phyloP scores from a whole-genome alignment of 1,140 invertebrate species.

The Penaeus indicus region DNA sequence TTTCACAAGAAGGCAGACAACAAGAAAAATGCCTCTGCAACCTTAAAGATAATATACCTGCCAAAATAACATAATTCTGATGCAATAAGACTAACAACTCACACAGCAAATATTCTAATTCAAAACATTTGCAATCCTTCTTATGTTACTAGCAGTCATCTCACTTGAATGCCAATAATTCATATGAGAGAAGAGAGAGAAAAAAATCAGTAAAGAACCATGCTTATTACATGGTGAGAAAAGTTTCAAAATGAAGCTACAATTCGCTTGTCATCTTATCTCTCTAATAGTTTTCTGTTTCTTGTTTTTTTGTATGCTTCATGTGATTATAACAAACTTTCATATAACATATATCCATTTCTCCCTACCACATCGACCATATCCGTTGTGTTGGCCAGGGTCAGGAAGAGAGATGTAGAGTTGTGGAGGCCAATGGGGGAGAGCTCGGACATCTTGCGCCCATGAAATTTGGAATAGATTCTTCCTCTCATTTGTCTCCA shows the following conservation, averaged over 20 bases:
- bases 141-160: no score
- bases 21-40: no score
- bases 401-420: slow-evolving; percentile 44
- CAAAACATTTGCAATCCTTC: no score
- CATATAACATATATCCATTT: neutral
- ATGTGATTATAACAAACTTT: neutral
- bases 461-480: slow-evolving; percentile 65
- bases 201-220: no score
- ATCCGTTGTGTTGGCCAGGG: slow-evolving; percentile 51
- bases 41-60: neutral
- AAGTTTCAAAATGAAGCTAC: no score
- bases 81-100: neutral
- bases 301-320: no score
- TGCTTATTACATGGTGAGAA: no score
- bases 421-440: slow-evolving; percentile 53
- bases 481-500: slow-evolving; percentile 66
- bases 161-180: no score
- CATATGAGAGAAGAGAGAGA: no score
- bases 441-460: slow-evolving; percentile 52
- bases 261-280: no score
- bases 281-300: no score
- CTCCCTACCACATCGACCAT: slow-evolving; percentile 43
- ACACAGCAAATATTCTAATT: neutral
- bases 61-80: neutral
- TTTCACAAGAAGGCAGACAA: no score